Percentiles rank a stretch among this genome's conserved stretches.
Conservation (phyloP, 1,140 invertebrate species). For the Coenobita brevimanus region DNA sequence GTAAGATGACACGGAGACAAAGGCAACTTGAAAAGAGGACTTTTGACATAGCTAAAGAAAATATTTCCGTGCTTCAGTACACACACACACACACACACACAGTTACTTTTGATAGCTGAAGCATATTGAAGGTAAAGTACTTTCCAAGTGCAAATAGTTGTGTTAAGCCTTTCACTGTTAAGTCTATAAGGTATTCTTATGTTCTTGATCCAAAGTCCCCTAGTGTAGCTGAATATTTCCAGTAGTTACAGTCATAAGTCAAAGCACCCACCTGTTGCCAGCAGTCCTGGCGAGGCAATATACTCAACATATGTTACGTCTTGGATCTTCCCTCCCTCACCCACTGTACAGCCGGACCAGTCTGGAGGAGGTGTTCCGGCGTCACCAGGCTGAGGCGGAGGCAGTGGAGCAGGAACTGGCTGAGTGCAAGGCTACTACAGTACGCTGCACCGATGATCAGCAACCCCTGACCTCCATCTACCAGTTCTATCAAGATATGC, state of each 20-base stretch:
- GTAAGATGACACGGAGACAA: too few relatives aligned
- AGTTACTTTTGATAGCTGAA: too few relatives aligned
- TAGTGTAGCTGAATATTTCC: not conserved
- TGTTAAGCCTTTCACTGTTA: too few relatives aligned
- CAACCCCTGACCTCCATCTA: conserved; percentile 85
- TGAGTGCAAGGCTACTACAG: conserved; percentile 58
- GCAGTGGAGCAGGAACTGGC: conserved; percentile 70
- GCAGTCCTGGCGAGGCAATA: not conserved
- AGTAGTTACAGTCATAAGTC: not conserved
- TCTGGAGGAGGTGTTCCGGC: conserved; percentile 78
- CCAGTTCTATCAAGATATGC: conserved; percentile 95
- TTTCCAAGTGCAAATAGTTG: too few relatives aligned
- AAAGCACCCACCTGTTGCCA: not conserved
- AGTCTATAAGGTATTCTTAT: too few relatives aligned
- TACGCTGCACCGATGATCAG: conserved; percentile 75
- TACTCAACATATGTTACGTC: conserved; percentile 40
- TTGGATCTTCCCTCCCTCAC: conserved; percentile 54
- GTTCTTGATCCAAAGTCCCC: too few relatives aligned
- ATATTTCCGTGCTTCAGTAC: too few relatives aligned
- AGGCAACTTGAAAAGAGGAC: too few relatives aligned
- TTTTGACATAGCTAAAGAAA: too few relatives aligned
- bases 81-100: too few relatives aligned
- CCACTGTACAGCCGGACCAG: conserved; percentile 53
- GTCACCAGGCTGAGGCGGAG: conserved; percentile 75
- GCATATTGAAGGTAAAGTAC: too few relatives aligned